A percentile compares a stretch with the other conserved stretches of the same genome.
phyloP scores from a whole-genome alignment of 2,888 invertebrate genomes.

The Spilarctia lutea region DNA sequence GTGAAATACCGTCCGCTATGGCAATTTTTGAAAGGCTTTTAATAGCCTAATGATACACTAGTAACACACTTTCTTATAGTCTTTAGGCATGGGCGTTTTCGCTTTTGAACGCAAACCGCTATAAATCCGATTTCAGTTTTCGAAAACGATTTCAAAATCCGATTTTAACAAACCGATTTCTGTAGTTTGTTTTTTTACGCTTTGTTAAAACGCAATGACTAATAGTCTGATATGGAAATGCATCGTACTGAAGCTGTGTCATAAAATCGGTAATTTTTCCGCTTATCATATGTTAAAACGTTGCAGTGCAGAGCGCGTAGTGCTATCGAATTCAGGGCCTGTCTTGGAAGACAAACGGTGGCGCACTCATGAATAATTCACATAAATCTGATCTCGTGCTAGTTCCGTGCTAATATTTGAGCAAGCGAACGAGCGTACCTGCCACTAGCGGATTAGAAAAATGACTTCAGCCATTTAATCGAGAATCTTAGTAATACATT shows the following conservation, averaged over 20 bases:
- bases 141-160: too few species aligned
- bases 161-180: too few species aligned
- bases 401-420: slow-evolving; percentile 23
- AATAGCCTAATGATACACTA: background rate
- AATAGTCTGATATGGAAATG: background rate
- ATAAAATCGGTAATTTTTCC: background rate
- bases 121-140: too few species aligned
- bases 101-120: too few species aligned
- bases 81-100: too few species aligned
- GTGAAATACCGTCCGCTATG: slow-evolving; percentile 81
- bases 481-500: background rate
- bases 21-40: slow-evolving; percentile 69
- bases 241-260: background rate
- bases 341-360: slow-evolving; percentile 25
- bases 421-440: slow-evolving; percentile 7
- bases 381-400: slow-evolving; percentile 25
- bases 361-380: slow-evolving; percentile 26
- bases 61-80: too few species aligned
- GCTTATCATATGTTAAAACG: slow-evolving; percentile 4
- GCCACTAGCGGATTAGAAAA: slow-evolving; percentile 11
- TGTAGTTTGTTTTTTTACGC: too few species aligned
- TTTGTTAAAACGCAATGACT: too few species aligned
- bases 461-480: background rate
- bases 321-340: slow-evolving; percentile 19
- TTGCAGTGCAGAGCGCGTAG: slow-evolving; percentile 6